Evolutionary conservation across 2,797 vertebrate genomes (phyloP).

Genomic region (Microctenopoma stevenorrisi): DNA sequence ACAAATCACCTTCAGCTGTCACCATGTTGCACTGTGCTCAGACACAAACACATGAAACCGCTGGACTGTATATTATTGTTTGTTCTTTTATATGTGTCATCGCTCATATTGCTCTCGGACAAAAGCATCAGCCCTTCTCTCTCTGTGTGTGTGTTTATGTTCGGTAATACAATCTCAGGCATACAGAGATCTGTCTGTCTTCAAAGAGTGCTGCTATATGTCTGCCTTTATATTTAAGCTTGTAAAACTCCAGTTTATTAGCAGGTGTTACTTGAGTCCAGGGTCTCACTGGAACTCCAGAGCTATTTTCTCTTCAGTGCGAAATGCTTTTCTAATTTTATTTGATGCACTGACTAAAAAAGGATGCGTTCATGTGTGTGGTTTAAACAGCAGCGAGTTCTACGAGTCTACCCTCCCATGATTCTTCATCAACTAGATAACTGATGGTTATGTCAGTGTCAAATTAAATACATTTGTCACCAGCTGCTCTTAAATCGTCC

Average conservation of each 20-base stretch:
- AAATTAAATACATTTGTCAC: constrained; percentile 8
- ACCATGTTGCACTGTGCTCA: constrained; percentile 18
- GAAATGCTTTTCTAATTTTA: constrained; percentile 50
- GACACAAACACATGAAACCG: not conserved
- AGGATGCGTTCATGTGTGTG: constrained; percentile 12
- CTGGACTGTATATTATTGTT: not conserved
- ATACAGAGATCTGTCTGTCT: constrained; percentile 1
- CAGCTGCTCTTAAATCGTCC: constrained; percentile 27
- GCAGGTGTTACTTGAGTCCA: constrained; percentile 49
- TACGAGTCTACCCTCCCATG: constrained; percentile 20
- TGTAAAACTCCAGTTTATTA: constrained; percentile 37
- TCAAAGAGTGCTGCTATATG: constrained; percentile 13
- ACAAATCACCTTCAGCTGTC: constrained; percentile 69
- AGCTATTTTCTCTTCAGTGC: constrained; percentile 49
- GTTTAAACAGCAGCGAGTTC: constrained; percentile 21
- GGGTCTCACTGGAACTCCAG: constrained; percentile 1
- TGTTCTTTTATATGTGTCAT: not conserved
- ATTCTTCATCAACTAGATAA: constrained; percentile 26
- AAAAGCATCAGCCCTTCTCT: not conserved
- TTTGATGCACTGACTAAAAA: constrained; percentile 20
- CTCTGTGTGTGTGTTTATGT: not conserved
- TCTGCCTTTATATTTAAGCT: constrained; percentile 33
- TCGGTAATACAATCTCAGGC: not conserved
- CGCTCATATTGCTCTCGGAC: not conserved
- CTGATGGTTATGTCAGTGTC: not conserved